These are phyloP conservation scores for Euphysa ruthae DNA, from an alignment of 30 jellyfish, hydroid and myxozoan genomes.

Conservation along the genomic window DNA sequence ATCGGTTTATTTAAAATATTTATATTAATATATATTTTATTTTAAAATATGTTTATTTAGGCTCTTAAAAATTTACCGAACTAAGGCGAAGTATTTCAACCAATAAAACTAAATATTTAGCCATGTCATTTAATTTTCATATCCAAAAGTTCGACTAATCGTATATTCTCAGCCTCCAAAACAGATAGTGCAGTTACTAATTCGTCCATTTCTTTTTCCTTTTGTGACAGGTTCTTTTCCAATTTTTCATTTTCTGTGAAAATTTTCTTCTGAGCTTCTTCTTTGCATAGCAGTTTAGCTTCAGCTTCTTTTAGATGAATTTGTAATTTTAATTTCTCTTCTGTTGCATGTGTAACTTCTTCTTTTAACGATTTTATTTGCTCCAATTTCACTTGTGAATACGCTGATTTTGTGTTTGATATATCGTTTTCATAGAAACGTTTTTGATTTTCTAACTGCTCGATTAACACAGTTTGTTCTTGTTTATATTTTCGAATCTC, in stretches of 20 bases:
- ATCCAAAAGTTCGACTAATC: neutral
- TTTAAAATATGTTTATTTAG: too few relatives aligned
- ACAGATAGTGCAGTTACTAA: neutral
- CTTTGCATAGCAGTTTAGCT: slow-evolving; percentile 22
- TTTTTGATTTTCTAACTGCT: slow-evolving; percentile 52
- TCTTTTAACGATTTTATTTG: slow-evolving; percentile 54
- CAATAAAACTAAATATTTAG: too few relatives aligned
- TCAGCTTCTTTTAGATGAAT: slow-evolving; percentile 31
- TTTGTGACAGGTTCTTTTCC: slow-evolving; percentile 1
- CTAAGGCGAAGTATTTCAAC: too few relatives aligned
- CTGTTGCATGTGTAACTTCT: slow-evolving; percentile 41
- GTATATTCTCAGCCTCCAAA: neutral
- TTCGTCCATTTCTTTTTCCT: slow-evolving; percentile 23
- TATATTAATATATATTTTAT: too few relatives aligned
- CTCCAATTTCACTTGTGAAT: slow-evolving; percentile 47
- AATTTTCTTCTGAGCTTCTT: slow-evolving; percentile 18
- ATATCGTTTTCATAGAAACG: slow-evolving; percentile 54
- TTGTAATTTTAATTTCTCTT: slow-evolving; percentile 53
- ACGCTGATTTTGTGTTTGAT: slow-evolving; percentile 38
- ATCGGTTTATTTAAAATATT: too few relatives aligned
- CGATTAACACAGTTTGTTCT: slow-evolving; percentile 38
- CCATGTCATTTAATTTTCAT: too few relatives aligned
- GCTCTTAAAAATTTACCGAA: too few relatives aligned
- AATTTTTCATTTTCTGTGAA: slow-evolving; percentile 10
- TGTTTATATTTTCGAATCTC: slow-evolving; percentile 34